phyloP scores from a whole-genome alignment of 2,113 vertebrate genomes.

The Aptenodytes forsteri region DNA sequence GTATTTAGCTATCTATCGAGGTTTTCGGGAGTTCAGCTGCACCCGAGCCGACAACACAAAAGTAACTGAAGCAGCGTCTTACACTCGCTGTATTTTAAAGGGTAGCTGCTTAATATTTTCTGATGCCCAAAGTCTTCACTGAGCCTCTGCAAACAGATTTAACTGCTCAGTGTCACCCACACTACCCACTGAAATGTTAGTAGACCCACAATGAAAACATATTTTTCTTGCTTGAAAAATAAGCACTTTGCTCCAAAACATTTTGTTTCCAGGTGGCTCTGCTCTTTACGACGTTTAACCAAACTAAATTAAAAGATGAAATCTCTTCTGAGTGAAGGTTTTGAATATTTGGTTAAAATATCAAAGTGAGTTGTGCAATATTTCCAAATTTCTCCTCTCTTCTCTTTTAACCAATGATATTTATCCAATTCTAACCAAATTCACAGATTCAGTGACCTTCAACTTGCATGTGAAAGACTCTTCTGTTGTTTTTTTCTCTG shows the following conservation, averaged over 20 bases:
- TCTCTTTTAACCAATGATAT: not conserved
- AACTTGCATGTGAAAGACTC: not conserved
- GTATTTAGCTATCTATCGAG: not conserved
- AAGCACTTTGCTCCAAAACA: not conserved
- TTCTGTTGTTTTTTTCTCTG: no score
- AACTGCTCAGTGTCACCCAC: not conserved
- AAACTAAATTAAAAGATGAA: not conserved
- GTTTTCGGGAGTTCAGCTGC: not conserved
- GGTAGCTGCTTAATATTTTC: not conserved
- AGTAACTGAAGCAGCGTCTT: not conserved
- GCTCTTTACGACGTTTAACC: not conserved
- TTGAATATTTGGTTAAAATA: not conserved
- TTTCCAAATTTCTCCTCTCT: not conserved
- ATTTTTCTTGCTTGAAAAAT: not conserved
- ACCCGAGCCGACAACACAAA: no score
- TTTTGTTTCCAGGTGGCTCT: not conserved
- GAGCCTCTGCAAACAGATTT: not conserved
- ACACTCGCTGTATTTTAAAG: no score
- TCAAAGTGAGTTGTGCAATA: no score
- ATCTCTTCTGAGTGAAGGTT: not conserved
- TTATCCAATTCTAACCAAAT: not conserved
- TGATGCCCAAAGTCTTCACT: not conserved
- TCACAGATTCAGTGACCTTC: no score
- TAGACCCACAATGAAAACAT: not conserved
- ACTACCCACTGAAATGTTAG: not conserved